A percentile compares a stretch with the other conserved stretches of the same genome.
phyloP scores from a whole-genome alignment of 35 echinoderm and acorn worm genomes.

The Stichopus chloronotus region DNA sequence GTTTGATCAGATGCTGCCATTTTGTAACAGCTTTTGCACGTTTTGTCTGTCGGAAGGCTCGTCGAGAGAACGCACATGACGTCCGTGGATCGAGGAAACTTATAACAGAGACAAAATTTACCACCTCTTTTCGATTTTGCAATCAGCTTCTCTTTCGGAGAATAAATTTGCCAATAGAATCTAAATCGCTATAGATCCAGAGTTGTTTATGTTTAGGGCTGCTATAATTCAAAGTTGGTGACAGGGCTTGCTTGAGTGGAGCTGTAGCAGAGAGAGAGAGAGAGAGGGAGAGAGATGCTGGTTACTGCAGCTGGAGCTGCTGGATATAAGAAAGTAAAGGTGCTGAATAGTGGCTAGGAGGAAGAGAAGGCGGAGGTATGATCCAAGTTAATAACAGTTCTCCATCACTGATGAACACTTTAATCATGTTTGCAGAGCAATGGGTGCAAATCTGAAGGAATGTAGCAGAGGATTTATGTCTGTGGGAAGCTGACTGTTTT shows the following conservation, averaged over 20 bases:
- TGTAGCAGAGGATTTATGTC: not conserved
- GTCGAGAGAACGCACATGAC: not conserved
- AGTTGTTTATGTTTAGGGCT: not conserved
- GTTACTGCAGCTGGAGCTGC: too few relatives aligned
- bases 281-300: too few relatives aligned
- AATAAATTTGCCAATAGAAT: slow-evolving; percentile 17
- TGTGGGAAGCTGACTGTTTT: not conserved
- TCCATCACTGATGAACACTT: too few relatives aligned
- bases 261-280: not conserved
- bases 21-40: not conserved
- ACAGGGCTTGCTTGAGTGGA: not conserved
- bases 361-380: too few relatives aligned
- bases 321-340: too few relatives aligned
- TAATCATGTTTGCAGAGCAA: not conserved
- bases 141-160: not conserved
- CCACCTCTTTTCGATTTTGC: not conserved
- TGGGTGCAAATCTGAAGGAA: not conserved
- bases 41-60: not conserved
- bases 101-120: too few relatives aligned
- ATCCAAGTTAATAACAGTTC: too few relatives aligned
- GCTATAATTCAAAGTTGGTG: not conserved
- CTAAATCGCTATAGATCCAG: slow-evolving; percentile 4
- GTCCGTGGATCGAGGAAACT: too few relatives aligned
- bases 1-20: not conserved
- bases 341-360: too few relatives aligned